These are phyloP conservation scores for Acanthurus tractus DNA, from an alignment of 2,797 vertebrate species.

Conservation along the genomic window DNA sequence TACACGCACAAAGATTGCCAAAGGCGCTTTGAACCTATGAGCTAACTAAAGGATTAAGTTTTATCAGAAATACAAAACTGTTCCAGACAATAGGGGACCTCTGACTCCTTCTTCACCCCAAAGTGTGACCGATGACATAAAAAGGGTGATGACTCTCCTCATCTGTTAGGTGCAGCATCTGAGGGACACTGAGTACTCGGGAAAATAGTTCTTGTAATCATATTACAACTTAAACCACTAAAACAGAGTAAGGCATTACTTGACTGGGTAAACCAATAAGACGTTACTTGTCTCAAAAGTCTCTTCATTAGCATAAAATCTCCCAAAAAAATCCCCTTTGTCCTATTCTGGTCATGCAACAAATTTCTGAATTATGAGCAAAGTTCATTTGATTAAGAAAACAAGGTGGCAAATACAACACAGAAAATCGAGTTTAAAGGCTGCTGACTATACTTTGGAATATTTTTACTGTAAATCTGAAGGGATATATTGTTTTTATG, in stretches of 20 bases:
- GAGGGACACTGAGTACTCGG: neutral
- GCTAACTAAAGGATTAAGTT: slow-evolving; percentile 23
- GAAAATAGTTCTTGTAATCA: slow-evolving; percentile 5
- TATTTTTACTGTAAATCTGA: slow-evolving; percentile 38
- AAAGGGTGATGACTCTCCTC: slow-evolving; percentile 1
- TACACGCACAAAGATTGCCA: slow-evolving; percentile 19
- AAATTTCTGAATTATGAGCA: slow-evolving; percentile 38
- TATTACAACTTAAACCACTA: slow-evolving; percentile 5
- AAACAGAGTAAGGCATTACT: slow-evolving; percentile 5
- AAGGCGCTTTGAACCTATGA: slow-evolving; percentile 48
- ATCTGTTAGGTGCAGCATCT: neutral
- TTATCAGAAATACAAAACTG: slow-evolving; percentile 43
- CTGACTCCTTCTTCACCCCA: slow-evolving; percentile 12
- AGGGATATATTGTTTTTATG: neutral
- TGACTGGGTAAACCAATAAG: slow-evolving; percentile 26
- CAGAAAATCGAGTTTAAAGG: slow-evolving; percentile 35
- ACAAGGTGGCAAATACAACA: slow-evolving; percentile 31
- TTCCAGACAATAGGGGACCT: slow-evolving; percentile 42
- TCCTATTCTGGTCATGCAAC: slow-evolving; percentile 25
- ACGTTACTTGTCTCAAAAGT: slow-evolving; percentile 28
- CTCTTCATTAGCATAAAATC: slow-evolving; percentile 26
- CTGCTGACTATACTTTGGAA: slow-evolving; percentile 9
- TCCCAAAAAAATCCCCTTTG: slow-evolving; percentile 10
- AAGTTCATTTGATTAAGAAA: slow-evolving; percentile 28
- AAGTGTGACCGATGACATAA: slow-evolving; percentile 20